These are phyloP conservation scores for Telmatochromis sp. DNA, from an alignment of 2,113 vertebrate genomes.

Conservation along the genomic window DNA sequence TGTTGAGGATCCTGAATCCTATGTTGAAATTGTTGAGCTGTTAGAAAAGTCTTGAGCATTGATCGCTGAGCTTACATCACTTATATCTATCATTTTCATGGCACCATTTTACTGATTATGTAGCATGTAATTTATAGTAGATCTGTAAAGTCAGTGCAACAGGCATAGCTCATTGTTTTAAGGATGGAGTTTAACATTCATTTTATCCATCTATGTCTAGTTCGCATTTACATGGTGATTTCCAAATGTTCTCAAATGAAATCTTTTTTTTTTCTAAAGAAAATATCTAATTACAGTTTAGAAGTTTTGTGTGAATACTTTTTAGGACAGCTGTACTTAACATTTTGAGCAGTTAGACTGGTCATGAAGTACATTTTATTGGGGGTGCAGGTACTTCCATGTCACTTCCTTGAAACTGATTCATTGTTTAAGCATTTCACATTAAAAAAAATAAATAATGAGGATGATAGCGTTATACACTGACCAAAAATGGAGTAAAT, in stretches of 20 bases:
- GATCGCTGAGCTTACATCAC: background rate
- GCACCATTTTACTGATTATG: background rate
- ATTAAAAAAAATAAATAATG: background rate
- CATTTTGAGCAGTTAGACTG: background rate
- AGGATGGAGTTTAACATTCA: background rate
- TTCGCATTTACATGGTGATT: background rate
- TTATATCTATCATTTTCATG: background rate
- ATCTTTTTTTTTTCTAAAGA: background rate
- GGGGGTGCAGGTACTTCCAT: background rate
- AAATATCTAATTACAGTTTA: background rate
- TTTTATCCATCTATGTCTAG: background rate
- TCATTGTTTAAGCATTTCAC: background rate
- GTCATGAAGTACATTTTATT: background rate
- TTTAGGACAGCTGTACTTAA: background rate
- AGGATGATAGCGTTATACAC: fast-evolving
- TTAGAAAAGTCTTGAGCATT: background rate
- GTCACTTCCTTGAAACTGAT: fast-evolving
- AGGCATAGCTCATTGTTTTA: background rate
- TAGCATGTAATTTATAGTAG: background rate
- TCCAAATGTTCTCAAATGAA: background rate
- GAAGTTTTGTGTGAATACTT: background rate
- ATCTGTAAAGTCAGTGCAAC: background rate
- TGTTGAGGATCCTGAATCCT: background rate
- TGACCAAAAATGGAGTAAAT: background rate
- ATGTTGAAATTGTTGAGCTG: background rate